Evolutionary conservation across 2,888 invertebrate species (phyloP).

Genomic region (Troides oblongomaculatus): DNA sequence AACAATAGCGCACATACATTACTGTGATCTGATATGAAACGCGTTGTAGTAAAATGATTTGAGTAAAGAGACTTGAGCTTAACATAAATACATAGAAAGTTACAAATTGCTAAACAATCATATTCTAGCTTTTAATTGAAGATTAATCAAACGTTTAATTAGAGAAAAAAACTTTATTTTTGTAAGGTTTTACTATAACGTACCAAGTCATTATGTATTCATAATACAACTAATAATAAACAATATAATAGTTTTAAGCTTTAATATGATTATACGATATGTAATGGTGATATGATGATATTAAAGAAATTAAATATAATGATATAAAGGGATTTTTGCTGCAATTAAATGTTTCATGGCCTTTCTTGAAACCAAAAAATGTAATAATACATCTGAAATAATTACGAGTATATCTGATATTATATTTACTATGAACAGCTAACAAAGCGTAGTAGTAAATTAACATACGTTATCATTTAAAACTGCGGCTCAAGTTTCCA

Average conservation of each 20-base stretch:
- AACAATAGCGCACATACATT: too few relatives aligned
- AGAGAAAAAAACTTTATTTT: neutral
- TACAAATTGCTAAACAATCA: neutral
- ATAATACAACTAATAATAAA: too few relatives aligned
- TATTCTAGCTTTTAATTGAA: neutral
- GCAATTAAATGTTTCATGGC: too few relatives aligned
- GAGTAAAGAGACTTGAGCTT: too few relatives aligned
- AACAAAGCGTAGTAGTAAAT: neutral
- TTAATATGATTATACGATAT: neutral
- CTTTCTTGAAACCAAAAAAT: too few relatives aligned
- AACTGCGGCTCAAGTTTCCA: slow-evolving; percentile 6
- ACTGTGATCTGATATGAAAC: too few relatives aligned
- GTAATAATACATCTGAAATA: too few relatives aligned
- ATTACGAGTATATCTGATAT: neutral
- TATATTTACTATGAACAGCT: neutral
- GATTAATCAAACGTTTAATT: neutral
- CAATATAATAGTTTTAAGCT: too few relatives aligned
- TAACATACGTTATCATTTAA: slow-evolving; percentile 9
- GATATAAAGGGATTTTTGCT: neutral
- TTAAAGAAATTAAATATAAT: neutral
- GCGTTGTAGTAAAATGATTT: too few relatives aligned
- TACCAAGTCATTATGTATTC: too few relatives aligned
- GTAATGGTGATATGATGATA: too few relatives aligned
- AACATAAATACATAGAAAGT: too few relatives aligned
- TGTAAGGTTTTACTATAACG: neutral